Evolutionary conservation across 2,888 invertebrate genomes (phyloP).

Genomic region (Argynnis bischoffii): DNA sequence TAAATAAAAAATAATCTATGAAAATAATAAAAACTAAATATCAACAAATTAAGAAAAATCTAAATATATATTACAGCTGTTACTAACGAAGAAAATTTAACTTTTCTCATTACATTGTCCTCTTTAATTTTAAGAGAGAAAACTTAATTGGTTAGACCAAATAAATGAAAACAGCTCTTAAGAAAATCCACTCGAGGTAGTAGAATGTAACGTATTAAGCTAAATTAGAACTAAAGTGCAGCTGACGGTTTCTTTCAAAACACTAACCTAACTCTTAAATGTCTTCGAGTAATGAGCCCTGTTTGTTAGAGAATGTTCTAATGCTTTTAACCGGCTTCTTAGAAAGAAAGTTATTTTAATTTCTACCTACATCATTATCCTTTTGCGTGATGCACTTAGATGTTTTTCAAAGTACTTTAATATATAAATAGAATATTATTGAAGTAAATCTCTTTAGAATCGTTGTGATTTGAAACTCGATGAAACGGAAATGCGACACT

Average conservation of each 20-base stretch:
- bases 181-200: not conserved
- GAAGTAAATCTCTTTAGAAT: too few relatives aligned
- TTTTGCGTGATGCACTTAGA: too few relatives aligned
- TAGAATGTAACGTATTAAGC: constrained; percentile 2
- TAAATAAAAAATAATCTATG: too few relatives aligned
- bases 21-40: too few relatives aligned
- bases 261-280: constrained; percentile 6
- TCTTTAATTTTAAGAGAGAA: not conserved
- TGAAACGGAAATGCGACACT: too few relatives aligned
- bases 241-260: constrained; percentile 4
- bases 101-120: not conserved
- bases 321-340: too few relatives aligned
- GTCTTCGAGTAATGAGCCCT: constrained; percentile 15
- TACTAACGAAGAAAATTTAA: not conserved
- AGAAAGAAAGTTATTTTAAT: too few relatives aligned
- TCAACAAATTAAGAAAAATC: too few relatives aligned
- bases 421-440: too few relatives aligned
- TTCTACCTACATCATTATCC: too few relatives aligned
- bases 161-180: not conserved
- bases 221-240: not conserved
- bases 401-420: not conserved
- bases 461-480: too few relatives aligned
- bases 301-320: not conserved
- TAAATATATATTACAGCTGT: too few relatives aligned
- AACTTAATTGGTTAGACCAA: not conserved